Percentiles rank a stretch among this genome's conserved stretches.
phyloP scores from a whole-genome alignment of 2,797 vertebrate genomes.

The Cirrhinus mrigala region DNA sequence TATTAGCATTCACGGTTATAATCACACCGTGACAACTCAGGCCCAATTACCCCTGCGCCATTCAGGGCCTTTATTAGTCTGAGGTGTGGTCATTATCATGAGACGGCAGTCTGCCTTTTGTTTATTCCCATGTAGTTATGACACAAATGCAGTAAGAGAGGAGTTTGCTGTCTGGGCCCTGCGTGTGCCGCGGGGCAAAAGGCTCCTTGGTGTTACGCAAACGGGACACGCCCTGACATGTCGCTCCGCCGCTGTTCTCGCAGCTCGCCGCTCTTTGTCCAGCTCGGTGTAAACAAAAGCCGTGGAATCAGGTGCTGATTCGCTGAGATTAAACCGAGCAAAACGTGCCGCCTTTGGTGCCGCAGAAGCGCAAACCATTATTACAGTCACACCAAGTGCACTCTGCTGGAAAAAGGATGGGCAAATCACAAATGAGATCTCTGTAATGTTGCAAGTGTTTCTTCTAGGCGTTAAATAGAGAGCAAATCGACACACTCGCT shows the following conservation, averaged over 20 bases:
- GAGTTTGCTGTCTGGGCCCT: constrained; percentile 26
- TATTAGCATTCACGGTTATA: constrained; percentile 23
- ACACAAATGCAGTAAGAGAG: neutral
- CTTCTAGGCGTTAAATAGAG: neutral
- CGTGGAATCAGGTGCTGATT: constrained; percentile 59
- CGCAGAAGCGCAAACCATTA: neutral
- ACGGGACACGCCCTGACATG: constrained; percentile 66
- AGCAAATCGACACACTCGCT: neutral
- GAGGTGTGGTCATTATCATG: constrained; percentile 58
- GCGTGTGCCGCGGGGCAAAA: constrained; percentile 41
- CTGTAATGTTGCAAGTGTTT: neutral
- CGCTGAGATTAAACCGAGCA: constrained; percentile 33
- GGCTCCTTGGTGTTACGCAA: constrained; percentile 40
- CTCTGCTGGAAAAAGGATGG: neutral
- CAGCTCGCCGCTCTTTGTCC: constrained; percentile 57
- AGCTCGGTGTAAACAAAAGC: constrained; percentile 59
- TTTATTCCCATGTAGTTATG: constrained; percentile 48
- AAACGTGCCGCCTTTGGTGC: neutral
- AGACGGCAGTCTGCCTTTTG: constrained; percentile 55
- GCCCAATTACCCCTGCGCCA: constrained; percentile 21
- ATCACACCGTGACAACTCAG: constrained; percentile 28
- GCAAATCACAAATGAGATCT: neutral
- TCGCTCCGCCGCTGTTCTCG: constrained; percentile 31
- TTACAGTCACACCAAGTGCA: neutral
- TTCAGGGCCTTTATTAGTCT: constrained; percentile 47